These are phyloP conservation scores for Allolobophora icterica DNA, from an alignment of 2,888 invertebrate species.

Conservation along the genomic window DNA sequence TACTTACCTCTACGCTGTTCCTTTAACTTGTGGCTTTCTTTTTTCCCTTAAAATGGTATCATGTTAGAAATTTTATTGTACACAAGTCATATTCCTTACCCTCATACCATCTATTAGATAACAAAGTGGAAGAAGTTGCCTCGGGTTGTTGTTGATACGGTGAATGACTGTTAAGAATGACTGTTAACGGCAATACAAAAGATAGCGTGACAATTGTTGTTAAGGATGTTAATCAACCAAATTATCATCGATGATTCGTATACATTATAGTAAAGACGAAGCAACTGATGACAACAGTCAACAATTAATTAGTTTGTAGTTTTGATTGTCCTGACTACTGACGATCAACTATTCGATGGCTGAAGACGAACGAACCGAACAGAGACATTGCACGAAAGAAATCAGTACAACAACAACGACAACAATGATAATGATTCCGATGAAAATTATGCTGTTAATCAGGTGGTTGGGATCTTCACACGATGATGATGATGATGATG, in stretches of 20 bases:
- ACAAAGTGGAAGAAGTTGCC: no score
- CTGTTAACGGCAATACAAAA: no score
- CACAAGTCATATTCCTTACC: no score
- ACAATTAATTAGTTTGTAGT: not conserved
- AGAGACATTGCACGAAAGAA: not conserved
- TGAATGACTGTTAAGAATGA: no score
- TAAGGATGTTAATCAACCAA: not conserved
- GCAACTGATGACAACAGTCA: not conserved
- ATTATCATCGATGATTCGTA: constrained; percentile 17
- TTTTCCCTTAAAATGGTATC: no score
- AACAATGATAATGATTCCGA: not conserved
- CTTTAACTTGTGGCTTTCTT: no score
- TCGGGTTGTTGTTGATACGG: no score
- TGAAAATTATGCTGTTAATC: not conserved
- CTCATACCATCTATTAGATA: no score
- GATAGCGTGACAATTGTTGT: no score
- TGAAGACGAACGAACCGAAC: not conserved
- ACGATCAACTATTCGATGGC: not conserved
- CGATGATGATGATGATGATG: constrained; percentile 26
- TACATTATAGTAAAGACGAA: not conserved
- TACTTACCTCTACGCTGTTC: no score
- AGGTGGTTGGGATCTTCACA: not conserved
- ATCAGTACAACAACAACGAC: not conserved
- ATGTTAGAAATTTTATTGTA: no score
- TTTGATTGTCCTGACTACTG: not conserved